Conservation (phyloP, 2,797 vertebrate species). For the Holocentrus rufus region DNA sequence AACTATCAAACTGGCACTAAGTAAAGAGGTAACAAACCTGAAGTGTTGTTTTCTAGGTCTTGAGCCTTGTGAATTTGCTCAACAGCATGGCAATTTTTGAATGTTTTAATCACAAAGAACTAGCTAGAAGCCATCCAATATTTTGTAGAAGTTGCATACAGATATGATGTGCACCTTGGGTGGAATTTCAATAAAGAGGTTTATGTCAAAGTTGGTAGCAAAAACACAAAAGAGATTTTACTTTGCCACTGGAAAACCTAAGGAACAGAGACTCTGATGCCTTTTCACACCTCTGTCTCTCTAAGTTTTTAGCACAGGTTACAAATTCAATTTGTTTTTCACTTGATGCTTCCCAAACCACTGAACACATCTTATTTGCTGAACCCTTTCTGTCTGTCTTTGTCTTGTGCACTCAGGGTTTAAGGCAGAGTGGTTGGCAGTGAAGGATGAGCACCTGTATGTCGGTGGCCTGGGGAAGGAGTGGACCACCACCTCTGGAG, state of each 20-base stretch:
- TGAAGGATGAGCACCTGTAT: conserved; percentile 91
- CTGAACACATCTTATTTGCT: neutral
- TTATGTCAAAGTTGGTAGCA: no score
- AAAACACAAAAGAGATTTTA: no score
- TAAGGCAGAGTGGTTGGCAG: conserved; percentile 95
- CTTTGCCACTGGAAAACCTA: no score
- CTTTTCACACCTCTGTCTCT: neutral
- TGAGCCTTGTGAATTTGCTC: neutral
- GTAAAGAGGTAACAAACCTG: no score
- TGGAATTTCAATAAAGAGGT: no score
- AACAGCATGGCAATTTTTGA: neutral
- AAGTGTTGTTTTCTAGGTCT: no score
- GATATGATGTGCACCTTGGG: no score
- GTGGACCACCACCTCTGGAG: conserved; percentile 92
- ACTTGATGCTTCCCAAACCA: neutral
- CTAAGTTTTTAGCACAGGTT: no score
- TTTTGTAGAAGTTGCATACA: no score
- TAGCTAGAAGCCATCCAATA: no score
- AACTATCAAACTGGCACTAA: neutral
- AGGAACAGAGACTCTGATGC: neutral
- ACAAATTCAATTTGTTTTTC: neutral
- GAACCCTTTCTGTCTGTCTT: neutral
- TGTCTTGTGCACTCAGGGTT: conserved; percentile 82
- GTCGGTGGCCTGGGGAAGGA: conserved; percentile 96
- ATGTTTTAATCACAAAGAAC: no score